A percentile compares a stretch with the other conserved stretches of the same genome.
Evolutionary conservation across 2,797 vertebrate genomes (phyloP).

Genomic region (Gobio occitaniae): DNA sequence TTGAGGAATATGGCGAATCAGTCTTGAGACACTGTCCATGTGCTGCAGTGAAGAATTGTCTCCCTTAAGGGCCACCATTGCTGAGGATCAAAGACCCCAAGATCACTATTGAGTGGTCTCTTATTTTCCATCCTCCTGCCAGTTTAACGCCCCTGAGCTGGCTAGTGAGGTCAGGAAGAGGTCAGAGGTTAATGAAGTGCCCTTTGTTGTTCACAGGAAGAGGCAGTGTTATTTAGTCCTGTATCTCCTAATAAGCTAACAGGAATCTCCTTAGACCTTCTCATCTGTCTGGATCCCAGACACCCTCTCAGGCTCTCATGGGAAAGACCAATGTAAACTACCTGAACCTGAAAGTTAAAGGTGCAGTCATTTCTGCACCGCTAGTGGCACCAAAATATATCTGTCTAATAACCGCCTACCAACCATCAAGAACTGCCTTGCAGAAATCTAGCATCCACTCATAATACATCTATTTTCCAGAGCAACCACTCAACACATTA

Average conservation of each 20-base stretch:
- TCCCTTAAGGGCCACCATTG: slow-evolving; percentile 44
- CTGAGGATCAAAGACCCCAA: slow-evolving; percentile 57
- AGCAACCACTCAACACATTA: neutral
- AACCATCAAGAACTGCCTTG: neutral
- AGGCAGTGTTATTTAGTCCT: slow-evolving; percentile 38
- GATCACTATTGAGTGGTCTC: slow-evolving; percentile 24
- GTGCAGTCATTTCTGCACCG: neutral
- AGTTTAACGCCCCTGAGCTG: slow-evolving; percentile 57
- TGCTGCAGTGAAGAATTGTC: slow-evolving; percentile 45
- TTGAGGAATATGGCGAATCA: neutral
- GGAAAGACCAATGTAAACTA: neutral
- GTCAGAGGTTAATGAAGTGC: slow-evolving; percentile 67
- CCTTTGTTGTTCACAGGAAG: slow-evolving; percentile 52
- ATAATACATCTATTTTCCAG: neutral
- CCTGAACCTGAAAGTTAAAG: neutral
- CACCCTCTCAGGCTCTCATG: slow-evolving; percentile 12
- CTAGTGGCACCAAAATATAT: neutral
- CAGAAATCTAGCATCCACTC: neutral
- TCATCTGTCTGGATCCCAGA: slow-evolving; percentile 21
- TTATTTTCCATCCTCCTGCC: slow-evolving; percentile 30
- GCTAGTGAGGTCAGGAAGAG: slow-evolving; percentile 53
- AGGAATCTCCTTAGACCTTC: slow-evolving; percentile 21
- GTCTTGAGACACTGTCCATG: slow-evolving; percentile 7
- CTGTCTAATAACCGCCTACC: neutral
- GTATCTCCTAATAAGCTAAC: slow-evolving; percentile 10